These are phyloP conservation scores for Gymnothorax reevesii DNA, from an alignment of 2,797 vertebrate genomes.

Conservation along the genomic window DNA sequence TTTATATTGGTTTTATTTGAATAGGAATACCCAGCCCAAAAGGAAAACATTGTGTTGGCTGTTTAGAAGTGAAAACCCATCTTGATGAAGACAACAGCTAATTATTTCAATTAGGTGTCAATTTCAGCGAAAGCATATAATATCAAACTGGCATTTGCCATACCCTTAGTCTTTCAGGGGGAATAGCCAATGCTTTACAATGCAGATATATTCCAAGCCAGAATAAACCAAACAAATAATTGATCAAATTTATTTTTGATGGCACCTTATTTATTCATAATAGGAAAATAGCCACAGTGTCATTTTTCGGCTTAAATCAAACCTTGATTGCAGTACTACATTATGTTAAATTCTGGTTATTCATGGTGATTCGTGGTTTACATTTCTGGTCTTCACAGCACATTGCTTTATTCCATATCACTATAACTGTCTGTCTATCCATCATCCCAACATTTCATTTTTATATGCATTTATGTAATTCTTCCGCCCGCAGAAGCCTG, in stretches of 20 bases:
- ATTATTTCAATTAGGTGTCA: not conserved
- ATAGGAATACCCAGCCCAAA: not conserved
- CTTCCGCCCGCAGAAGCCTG: conserved; percentile 43
- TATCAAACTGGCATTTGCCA: not conserved
- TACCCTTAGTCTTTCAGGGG: not conserved
- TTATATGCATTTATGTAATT: conserved; percentile 50
- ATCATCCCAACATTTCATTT: conserved; percentile 42
- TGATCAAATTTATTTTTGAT: not conserved
- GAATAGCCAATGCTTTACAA: not conserved
- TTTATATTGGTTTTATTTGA: not conserved
- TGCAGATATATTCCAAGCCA: not conserved
- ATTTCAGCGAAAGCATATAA: not conserved
- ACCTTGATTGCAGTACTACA: not conserved
- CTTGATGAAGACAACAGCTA: conserved; percentile 1
- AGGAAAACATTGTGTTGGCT: not conserved
- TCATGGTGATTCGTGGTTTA: conserved; percentile 6
- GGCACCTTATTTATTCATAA: not conserved
- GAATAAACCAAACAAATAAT: not conserved
- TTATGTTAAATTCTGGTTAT: conserved; percentile 4
- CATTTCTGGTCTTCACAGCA: conserved; percentile 25
- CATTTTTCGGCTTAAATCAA: conserved; percentile 6
- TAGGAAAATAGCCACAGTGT: not conserved
- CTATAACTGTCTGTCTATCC: conserved; percentile 45
- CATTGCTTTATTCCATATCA: conserved; percentile 34
- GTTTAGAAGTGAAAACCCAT: not conserved